Evolutionary conservation across 2,113 vertebrate genomes (phyloP), one percentile per base, ranked within the genome.

Genomic region (Psilopsiagon aurifrons): DNA sequence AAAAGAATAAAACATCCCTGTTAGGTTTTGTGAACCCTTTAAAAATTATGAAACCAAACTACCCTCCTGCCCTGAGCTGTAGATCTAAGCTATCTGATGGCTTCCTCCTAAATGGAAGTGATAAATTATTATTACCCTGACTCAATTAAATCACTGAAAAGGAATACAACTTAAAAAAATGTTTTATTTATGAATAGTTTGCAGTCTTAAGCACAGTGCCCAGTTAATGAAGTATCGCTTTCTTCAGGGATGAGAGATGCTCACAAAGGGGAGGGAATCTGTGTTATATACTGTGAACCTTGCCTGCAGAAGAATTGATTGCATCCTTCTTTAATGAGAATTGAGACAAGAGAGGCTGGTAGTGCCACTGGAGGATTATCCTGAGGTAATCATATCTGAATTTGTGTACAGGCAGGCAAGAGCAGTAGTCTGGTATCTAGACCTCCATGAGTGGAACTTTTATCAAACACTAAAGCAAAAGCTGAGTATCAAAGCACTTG

Each of bases 181-280:
- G 84, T 96, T 96, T 92, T 92, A 95, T 96, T 95, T 96, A 97
- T 88, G 77, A 92, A n/a, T 19, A 69, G 84, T 79, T 86, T 86
- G 84, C 87, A 85, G 88, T 88, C 92, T 90, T 46, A n/a, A 91
- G 92, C 94, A 67, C 49, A 33, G 84, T 24, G 66, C 70, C 92
- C 94, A 69, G 84, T 41, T 94, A 83, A 94, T 80, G 89, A 97
- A 95, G 70, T 83, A 91, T 88, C 76, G 60, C 84, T 94, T 88
- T 92, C 79, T 92, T 77, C 78, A 86, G 84, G 94, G 87, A 87
- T 74, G 54, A 93, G 95, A 70, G 91, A 83, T 68, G 71, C 77
- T 88, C 76, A 70, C 52, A 92, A 57, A 89, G 70, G 81, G 60
- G 86, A 94, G 63, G 68, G 81, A 77, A 88, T 47, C 43, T 18